Conservation (phyloP, 2,888 invertebrate genomes). For the Aleiodes alternator region DNA sequence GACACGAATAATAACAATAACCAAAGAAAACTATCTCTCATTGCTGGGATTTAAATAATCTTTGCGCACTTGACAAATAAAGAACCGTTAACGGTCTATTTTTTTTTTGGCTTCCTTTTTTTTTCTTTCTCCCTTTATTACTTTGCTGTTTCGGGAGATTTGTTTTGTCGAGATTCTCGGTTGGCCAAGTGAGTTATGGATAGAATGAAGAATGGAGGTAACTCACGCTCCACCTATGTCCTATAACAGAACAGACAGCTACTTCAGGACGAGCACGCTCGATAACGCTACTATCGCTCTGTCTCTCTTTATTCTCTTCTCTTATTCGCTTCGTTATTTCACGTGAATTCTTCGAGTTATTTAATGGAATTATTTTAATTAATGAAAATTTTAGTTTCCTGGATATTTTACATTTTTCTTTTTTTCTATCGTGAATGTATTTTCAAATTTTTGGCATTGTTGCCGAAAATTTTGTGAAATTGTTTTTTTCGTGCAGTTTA, state of each 20-base stretch:
- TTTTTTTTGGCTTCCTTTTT: slow-evolving; percentile 4
- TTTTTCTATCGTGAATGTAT: too few relatives aligned
- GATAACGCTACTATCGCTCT: slow-evolving; percentile 26
- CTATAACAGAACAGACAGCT: slow-evolving; percentile 2
- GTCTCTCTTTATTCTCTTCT: slow-evolving; percentile 14
- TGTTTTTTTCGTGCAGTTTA: too few relatives aligned
- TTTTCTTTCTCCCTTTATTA: neutral
- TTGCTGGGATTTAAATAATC: neutral
- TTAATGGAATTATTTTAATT: too few relatives aligned
- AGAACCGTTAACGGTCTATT: neutral
- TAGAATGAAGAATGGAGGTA: slow-evolving; percentile 16
- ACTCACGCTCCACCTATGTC: slow-evolving; percentile 26
- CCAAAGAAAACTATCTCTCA: slow-evolving; percentile 10
- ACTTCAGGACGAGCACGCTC: slow-evolving; percentile 13
- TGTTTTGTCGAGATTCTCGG: neutral
- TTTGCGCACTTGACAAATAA: too few relatives aligned
- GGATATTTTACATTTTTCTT: too few relatives aligned
- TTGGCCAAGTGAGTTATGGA: neutral
- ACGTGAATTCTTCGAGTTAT: too few relatives aligned
- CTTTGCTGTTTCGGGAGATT: neutral
- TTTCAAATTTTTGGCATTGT: too few relatives aligned
- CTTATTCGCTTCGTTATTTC: slow-evolving; percentile 39
- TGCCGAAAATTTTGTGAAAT: too few relatives aligned
- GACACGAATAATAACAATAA: slow-evolving; percentile 46
- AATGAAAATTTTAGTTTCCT: too few relatives aligned